Evolutionary conservation across 2,888 invertebrate genomes (phyloP).

Genomic region (Abrostola triplasia): DNA sequence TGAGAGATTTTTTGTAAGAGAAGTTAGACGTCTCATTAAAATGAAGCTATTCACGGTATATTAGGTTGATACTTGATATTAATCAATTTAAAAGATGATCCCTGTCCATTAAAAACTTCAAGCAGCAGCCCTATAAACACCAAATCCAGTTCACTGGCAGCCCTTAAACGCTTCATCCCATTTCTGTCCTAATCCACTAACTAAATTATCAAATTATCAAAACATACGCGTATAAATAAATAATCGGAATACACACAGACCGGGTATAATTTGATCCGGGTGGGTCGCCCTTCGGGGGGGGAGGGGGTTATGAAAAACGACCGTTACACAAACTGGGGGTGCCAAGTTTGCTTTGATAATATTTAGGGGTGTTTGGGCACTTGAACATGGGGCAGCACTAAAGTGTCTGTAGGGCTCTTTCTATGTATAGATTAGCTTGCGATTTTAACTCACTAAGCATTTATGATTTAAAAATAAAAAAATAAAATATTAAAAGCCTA

Average conservation of each 20-base stretch:
- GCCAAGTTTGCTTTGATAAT: slow-evolving; percentile 38
- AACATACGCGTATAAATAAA: slow-evolving; percentile 6
- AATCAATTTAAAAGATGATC: too few relatives aligned
- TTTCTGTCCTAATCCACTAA: slow-evolving; percentile 4
- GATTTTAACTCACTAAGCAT: too few relatives aligned
- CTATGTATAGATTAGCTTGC: too few relatives aligned
- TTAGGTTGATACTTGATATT: too few relatives aligned
- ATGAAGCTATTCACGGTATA: too few relatives aligned
- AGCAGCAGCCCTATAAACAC: too few relatives aligned
- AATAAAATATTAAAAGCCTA: too few relatives aligned
- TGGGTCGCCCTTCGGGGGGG: slow-evolving; percentile 8
- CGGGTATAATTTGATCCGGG: slow-evolving; percentile 20
- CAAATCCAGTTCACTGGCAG: too few relatives aligned
- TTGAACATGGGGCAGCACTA: slow-evolving; percentile 17
- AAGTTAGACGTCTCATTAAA: too few relatives aligned
- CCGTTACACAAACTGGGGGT: slow-evolving; percentile 22
- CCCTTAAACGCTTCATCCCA: not conserved
- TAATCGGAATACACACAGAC: slow-evolving; percentile 22
- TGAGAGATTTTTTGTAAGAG: too few relatives aligned
- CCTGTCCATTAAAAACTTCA: too few relatives aligned
- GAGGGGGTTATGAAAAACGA: slow-evolving; percentile 12
- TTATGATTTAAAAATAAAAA: too few relatives aligned
- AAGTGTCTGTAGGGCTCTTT: not conserved
- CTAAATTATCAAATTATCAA: slow-evolving; percentile 20
- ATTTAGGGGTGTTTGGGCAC: slow-evolving; percentile 25